Conservation (phyloP, 2,888 invertebrate species). For the Drosophila monieri region DNA sequence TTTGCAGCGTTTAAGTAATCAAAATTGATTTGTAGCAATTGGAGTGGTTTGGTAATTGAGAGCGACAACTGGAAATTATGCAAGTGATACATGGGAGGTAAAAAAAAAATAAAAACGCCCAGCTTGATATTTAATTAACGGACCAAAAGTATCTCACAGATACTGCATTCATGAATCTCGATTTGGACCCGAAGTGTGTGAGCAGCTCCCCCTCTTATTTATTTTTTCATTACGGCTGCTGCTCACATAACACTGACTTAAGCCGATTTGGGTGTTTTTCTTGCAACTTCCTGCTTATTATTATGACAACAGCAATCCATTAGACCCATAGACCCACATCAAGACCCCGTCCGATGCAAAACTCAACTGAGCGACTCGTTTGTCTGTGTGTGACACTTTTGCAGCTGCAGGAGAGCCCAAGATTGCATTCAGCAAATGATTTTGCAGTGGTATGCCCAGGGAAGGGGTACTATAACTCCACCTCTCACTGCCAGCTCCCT, state of each 20-base stretch:
- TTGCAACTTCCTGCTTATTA: constrained; percentile 71
- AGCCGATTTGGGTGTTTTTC: constrained; percentile 68
- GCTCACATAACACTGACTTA: constrained; percentile 62
- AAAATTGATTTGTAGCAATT: constrained; percentile 62
- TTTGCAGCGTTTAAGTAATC: constrained; percentile 43
- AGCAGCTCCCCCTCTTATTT: constrained; percentile 18
- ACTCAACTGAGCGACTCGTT: constrained; percentile 23
- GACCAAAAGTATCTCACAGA: constrained; percentile 38
- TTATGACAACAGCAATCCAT: constrained; percentile 46
- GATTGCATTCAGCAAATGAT: constrained; percentile 32
- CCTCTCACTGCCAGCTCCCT: constrained; percentile 38
- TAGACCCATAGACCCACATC: constrained; percentile 37
- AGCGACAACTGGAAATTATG: constrained; percentile 56
- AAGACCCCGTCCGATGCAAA: constrained; percentile 18
- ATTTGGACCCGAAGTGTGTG: constrained; percentile 44
- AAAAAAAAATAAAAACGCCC: constrained; percentile 48
- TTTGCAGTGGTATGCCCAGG: background rate
- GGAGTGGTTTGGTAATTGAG: constrained; percentile 59
- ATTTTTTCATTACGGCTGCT: constrained; percentile 13
- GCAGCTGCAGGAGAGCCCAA: constrained; percentile 16
- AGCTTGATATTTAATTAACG: constrained; percentile 68
- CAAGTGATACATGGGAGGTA: constrained; percentile 46
- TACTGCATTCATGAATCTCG: constrained; percentile 44
- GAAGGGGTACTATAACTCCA: constrained; percentile 28
- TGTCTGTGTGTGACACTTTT: constrained; percentile 20